Base-by-base conservation (phyloP, 2,888 invertebrate genomes). In the Meiosimyza decipiens region DNA sequence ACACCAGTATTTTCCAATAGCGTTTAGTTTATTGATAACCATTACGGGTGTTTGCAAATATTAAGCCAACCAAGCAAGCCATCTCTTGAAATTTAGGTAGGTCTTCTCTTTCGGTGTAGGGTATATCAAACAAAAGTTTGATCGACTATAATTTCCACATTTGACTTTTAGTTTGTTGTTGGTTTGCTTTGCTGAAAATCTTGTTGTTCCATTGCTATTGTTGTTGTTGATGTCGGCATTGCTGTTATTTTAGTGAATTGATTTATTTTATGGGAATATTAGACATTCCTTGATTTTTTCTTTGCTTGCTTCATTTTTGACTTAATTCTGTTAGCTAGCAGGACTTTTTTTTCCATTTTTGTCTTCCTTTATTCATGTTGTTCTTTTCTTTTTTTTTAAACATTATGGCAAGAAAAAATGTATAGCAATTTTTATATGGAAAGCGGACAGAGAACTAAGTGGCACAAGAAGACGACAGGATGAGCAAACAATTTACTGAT, bases 261-360 rank as follows among this genome's bases (percentile, higher is more conserved):
- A 77, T 75, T 77, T 77, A 75, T 75, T 77, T 75, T 73, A 75
- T 75, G 59, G 67, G 60, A 72, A 77, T 66, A 71, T 66, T 71
- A 73, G 66, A 68, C 73, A 73, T 72, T 77, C 73, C 59, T 63
- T 60, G 50, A 54, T 68, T 72, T 62, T 74, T 67, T 64, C 62
- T 6, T 73, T 11, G n/a, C 69, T 51, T 33, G 62, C 71, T 63
- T 71, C 64, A 40, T 40, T 40, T 28, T 40, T 40, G 40, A 40
- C 52, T 55, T 60, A 52, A 15, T 64, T 47, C 9, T 51, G 16
- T 33, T 9, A 9, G 28, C 49, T 55, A 7, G 33, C 49, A 18
- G 47, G n/a, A n/a, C 59, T 50, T 51, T 40, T 16, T 33, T 60
- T 55, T 15, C 55, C 40, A 12, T 54, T 0, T 18, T 51, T 9